Base-by-base conservation (phyloP, 1,140 invertebrate species). In the Elymnias hypermnestra region DNA sequence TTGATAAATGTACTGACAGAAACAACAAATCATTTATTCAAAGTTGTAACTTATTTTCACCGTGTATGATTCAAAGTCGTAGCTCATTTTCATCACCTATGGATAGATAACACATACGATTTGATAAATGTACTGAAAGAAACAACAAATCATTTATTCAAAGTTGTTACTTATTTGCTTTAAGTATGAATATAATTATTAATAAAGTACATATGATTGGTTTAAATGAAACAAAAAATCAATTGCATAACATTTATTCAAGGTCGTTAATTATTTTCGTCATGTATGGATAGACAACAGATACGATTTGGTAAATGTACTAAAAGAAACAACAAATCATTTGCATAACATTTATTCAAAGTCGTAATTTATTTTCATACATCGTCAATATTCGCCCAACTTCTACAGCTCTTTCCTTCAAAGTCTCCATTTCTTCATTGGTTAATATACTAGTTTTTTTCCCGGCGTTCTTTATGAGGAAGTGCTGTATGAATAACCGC, bases 401-500 rank as follows among this genome's bases (percentile, higher is more conserved):
- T 25, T 88, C 71, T 23, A 87, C 65, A 0, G 83, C 72, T 46
- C 91, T 81, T 23, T 87, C 75, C 52, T 87, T 87, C 36, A 92
- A 63, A 23, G 87, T 64, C 15, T 62, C 42, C 67, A 87, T 85
- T 43, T 92, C 83, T 4, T 89, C 67, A 0, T 89, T 86, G 12
- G 46, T 70, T 2, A 87, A 41, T 4, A 90, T 47, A 3, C 57
- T 62, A 13, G 69, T 83, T 6, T 83, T 68, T 49, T 89, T 88
- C 1, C 71, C 74, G 1, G 88, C 69, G 67, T 93, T 92, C 68
- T 89, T 90, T 1, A 94, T 51, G 0, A 95, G 62, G 62, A 95
- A 95, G 79, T 94, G 93, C 69, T 90, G 91, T 62, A 96, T 90
- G 62, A 96, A 96, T 4, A 96, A 78, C 41, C 90, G 73, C 0